Base-by-base conservation (phyloP, 2,888 invertebrate genomes). In the Amphipoea oculea region DNA sequence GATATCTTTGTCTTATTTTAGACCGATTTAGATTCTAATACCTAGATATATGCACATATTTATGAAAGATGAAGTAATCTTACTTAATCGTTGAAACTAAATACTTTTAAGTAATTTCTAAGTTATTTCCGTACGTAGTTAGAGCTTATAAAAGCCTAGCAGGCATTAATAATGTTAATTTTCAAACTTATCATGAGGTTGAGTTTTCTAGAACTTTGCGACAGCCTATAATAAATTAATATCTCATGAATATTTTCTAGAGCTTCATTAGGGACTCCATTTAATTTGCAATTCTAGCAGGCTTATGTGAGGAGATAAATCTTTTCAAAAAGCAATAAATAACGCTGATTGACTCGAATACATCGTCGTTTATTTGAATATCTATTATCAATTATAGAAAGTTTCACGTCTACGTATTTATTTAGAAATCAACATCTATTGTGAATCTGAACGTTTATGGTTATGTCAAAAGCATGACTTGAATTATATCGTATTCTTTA, bases 351-450 rank as follows among this genome's bases (percentile, higher is more conserved):
- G 83, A 83, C 73, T 82, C 40, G 74, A 81, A 86, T 62, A 76
- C 62, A 72, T 81, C 76, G 63, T 74, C 36, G 29, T 83, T 81
- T 82, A 83, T 85, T 84, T 85, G 76, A 89, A 86, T 83, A 88
- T 78, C 67, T 69, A 78, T 76, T 76, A 71, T 72, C 79, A 68
- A 86, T 78, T 69, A 62, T 78, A 79, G 88, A 88, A 88, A 88
- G 88, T 86, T 82, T 65, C 40, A 57, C 23, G 51, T 73, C 67
- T 57, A 45, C 29, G 12, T 70, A n/a, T 75, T 72, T 54, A 76
- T 86, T 82, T 79, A 78, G 79, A 83, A 87, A 86, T 84, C 79
- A 78, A 76, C 54, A 66, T n/a, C 77, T 82, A 86, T 86, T 86
- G 84, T 84, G 74, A 71, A 75, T 73, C 12, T 12, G 12, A 11